Base-by-base conservation (phyloP, 2,797 vertebrate species). In the Apogon talboti region DNA sequence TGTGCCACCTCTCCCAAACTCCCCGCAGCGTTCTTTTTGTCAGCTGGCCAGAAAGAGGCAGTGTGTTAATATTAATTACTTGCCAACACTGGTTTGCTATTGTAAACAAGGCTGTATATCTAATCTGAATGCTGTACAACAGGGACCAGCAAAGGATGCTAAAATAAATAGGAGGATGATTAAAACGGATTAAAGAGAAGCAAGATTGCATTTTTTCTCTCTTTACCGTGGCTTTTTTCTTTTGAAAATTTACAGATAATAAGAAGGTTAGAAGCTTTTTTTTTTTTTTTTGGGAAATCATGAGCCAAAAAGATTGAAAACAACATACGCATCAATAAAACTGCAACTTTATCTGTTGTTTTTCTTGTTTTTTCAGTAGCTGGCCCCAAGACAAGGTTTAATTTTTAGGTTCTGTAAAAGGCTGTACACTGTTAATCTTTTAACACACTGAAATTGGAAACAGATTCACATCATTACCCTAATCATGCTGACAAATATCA, bases 21-120 rank as follows among this genome's bases (percentile, higher is more conserved):
- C 48, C 51, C 38, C 9, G 53, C 68, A 61, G 60, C 56, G n/a
- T 66, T 54, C 49, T 13, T 48, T 65, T 75, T 76, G 69, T 75
- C 49, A 42, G 49, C 49, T 56, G 1, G 4, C 53, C 57, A 63
- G 33, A 68, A 30, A 55, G 59, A 64, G 49, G 14, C 5, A 11
- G 2, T 58, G 52, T 49, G 54, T 61, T 71, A 51, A 35, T 67
- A 44, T 58, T 56, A 75, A 69, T 59, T 74, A 66, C 53, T 59
- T 55, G 35, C 55, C 65, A 69, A 50, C 8, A 13, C 2, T 35
- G 52, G 37, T 71, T 46, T 51, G 49, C 55, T 77, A 59, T 63
- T 38, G 21, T 54, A 28, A 61, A 28, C 21, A 3, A 49, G 3
- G 30, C 28, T 45, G 35, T 35, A 44, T 41, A 6, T 45, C 18